These are phyloP conservation scores for Eupeodes latifasciatus DNA, from an alignment of 2,888 invertebrate genomes.

Conservation along the genomic window DNA sequence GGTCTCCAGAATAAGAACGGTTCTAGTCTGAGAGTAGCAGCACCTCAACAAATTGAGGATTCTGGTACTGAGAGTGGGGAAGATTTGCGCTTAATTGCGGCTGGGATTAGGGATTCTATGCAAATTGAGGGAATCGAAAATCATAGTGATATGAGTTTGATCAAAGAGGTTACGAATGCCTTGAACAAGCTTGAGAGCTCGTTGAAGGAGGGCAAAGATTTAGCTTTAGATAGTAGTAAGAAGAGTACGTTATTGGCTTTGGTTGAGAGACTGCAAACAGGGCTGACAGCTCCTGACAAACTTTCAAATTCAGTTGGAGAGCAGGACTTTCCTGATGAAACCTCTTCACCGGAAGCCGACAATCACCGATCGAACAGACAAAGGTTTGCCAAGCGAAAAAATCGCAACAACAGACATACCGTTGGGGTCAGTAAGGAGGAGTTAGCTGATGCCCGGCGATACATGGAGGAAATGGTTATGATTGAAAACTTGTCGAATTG, in stretches of 20 bases:
- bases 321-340: conserved; percentile 78
- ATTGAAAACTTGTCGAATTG: conserved; percentile 82
- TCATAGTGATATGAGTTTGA: conserved; percentile 86
- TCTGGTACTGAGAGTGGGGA: conserved; percentile 90
- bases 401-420: conserved; percentile 90
- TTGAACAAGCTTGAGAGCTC: conserved; percentile 90
- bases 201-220: conserved; percentile 86
- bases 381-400: conserved; percentile 86
- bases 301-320: conserved; percentile 78
- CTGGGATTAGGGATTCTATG: conserved; percentile 85
- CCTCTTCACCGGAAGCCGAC: conserved; percentile 80
- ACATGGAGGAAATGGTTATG: conserved; percentile 88
- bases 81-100: conserved; percentile 86
- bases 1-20: conserved; percentile 77
- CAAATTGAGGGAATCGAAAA: conserved; percentile 84
- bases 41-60: conserved; percentile 85
- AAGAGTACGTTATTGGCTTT: conserved; percentile 88
- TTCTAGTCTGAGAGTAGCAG: conserved; percentile 80
- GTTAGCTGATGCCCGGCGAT: conserved; percentile 90
- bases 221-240: conserved; percentile 85
- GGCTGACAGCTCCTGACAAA: conserved; percentile 84
- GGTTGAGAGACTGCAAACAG: conserved; percentile 89
- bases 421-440: conserved; percentile 93
- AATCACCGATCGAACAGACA: conserved; percentile 82
- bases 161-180: conserved; percentile 91